These are phyloP conservation scores for Leptinotarsa undecemlineata DNA, from an alignment of 1,140 invertebrate genomes.

Conservation along the genomic window DNA sequence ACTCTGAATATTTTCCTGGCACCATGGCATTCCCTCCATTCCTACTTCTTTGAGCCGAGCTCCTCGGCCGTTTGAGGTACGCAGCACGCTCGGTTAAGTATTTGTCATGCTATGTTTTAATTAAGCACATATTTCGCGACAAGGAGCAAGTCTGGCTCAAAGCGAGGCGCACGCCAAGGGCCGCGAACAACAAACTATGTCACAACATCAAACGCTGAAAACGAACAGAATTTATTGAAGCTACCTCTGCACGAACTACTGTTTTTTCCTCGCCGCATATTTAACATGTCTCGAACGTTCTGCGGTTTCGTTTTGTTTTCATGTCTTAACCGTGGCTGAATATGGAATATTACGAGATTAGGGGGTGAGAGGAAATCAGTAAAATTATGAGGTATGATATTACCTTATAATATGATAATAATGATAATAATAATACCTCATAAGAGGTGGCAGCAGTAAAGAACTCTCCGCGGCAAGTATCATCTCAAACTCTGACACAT, in stretches of 20 bases:
- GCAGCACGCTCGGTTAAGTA: slow-evolving; percentile 53
- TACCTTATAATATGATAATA: no score
- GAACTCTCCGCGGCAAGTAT: no score
- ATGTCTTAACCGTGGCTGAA: slow-evolving; percentile 10
- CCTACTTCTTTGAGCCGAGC: not conserved
- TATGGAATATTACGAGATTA: not conserved
- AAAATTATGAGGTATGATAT: no score
- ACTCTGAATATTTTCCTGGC: no score
- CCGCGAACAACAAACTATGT: slow-evolving; percentile 40
- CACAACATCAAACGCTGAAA: slow-evolving; percentile 45
- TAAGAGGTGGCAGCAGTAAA: no score
- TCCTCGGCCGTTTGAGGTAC: slow-evolving; percentile 49
- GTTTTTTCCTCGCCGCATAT: slow-evolving; percentile 19
- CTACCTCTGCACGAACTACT: slow-evolving; percentile 27
- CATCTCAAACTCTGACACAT: no score
- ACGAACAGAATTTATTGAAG: slow-evolving; percentile 37
- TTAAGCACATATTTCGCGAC: slow-evolving; percentile 54
- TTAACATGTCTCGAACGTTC: slow-evolving; percentile 18
- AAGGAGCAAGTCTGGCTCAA: slow-evolving; percentile 46
- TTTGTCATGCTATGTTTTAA: slow-evolving; percentile 56
- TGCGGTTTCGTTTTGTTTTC: slow-evolving; percentile 10
- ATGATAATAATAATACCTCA: no score
- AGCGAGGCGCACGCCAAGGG: slow-evolving; percentile 42
- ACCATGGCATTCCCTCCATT: not conserved
- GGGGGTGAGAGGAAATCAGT: no score